Evolutionary conservation across 2,113 vertebrate genomes (phyloP), one percentile per base, ranked within the genome.

Genomic region (Perccottus glenii): DNA sequence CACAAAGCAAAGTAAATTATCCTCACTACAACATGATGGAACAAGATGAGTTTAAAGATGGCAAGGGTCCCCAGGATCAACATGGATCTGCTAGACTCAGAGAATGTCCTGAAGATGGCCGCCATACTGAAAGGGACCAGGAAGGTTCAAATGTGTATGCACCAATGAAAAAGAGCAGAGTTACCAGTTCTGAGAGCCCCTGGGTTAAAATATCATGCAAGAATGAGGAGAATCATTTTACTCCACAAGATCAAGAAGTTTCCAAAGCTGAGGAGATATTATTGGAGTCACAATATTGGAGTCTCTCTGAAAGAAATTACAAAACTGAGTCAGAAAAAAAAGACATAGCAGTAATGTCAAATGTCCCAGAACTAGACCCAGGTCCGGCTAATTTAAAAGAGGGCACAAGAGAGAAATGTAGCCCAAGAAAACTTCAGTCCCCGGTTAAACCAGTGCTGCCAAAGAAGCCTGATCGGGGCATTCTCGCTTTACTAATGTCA

Each of bases 401-500:
- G 5, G 32, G 33, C 11, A 12, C 27, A 35, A 12, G 7, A 11
- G 10, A 56, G 43, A 0, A 35, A 11, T 27, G 27, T 0, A 67
- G 56, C 16, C 69, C 66, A 0, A 45, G 2, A 5, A 73, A 55
- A 49, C 16, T 11, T 9, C 1, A 5, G 11, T 77, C 72, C 6
- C 83, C 66, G 5, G 66, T 78, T 51, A 88, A 83, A 63, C 76
- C 81, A 0, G 6, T 12, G 10, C 64, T 82, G 80, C 90, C 90
- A 56, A 90, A 92, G 77, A 91, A 93, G 77, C 86, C 89, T 45
- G 75, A 90, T 36, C 66, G 73, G 11, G 52, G 57, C 33, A 59
- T 81, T 36, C 4, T 84, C 87, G 63, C 85, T 82, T 73, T 89
- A 16, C 46, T 44, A 11, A n/a, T 14, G 0, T 61, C 78, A 5